Evolutionary conservation across 2,797 vertebrate genomes (phyloP).

Genomic region (Sylvilagus floridanus): DNA sequence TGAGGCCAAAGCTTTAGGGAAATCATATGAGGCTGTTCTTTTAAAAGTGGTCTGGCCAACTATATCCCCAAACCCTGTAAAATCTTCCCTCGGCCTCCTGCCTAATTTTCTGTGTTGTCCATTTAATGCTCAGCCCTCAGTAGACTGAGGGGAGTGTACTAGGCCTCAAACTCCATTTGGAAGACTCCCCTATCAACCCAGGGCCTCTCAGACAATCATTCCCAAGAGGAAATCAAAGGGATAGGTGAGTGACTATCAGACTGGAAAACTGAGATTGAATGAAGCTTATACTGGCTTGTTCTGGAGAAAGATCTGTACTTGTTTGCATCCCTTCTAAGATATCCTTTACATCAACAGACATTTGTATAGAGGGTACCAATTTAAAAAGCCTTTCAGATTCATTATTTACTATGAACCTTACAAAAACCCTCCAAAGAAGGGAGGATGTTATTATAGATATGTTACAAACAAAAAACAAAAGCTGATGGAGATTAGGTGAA

Average conservation of each 20-base stretch:
- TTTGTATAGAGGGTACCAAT: neutral
- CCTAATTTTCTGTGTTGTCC: neutral
- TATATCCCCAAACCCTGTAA: neutral
- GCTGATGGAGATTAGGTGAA: neutral
- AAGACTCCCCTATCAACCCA: neutral
- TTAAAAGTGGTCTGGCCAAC: neutral
- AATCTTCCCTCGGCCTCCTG: neutral
- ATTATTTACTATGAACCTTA: neutral
- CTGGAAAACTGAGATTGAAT: neutral
- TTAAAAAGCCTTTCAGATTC: neutral
- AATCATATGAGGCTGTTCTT: neutral
- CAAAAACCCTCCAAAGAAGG: neutral
- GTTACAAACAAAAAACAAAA: neutral
- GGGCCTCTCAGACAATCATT: neutral
- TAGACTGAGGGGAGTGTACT: neutral
- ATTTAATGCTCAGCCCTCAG: neutral
- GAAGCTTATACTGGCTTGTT: neutral
- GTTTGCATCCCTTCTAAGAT: neutral
- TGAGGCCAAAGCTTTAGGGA: neutral
- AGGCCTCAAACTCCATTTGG: neutral
- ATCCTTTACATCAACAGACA: neutral
- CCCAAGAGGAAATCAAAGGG: neutral
- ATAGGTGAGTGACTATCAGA: neutral
- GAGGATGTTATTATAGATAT: neutral
- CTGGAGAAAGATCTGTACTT: neutral